A percentile compares a stretch with the other conserved stretches of the same genome.
phyloP scores from a whole-genome alignment of 2,888 invertebrate species.

The Caenorhabditis drosophilae region DNA sequence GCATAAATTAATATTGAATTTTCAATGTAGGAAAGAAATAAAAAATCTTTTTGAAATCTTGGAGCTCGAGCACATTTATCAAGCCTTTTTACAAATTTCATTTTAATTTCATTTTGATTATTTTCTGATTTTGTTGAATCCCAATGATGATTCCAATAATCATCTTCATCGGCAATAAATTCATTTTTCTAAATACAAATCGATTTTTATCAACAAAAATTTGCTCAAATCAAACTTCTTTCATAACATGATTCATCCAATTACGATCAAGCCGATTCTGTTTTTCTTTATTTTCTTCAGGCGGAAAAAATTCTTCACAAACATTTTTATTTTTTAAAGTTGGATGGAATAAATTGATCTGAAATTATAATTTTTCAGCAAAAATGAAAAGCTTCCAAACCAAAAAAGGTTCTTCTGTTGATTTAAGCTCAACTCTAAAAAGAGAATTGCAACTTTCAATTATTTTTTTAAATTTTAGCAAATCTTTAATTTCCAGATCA shows the following conservation, averaged over 20 bases:
- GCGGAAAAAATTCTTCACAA: slow-evolving; percentile 17
- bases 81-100: neutral
- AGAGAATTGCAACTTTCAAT: slow-evolving; percentile 22
- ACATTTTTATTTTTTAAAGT: slow-evolving; percentile 21
- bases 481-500: slow-evolving; percentile 28
- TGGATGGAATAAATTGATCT: slow-evolving; percentile 31
- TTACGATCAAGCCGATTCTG: slow-evolving; percentile 18
- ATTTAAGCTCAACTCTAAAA: slow-evolving; percentile 33
- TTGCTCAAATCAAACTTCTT: no score
- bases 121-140: neutral
- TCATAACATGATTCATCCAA: slow-evolving; percentile 28
- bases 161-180: slow-evolving; percentile 3
- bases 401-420: slow-evolving; percentile 24
- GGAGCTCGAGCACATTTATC: slow-evolving; percentile 17
- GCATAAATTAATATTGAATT: slow-evolving; percentile 28
- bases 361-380: no score
- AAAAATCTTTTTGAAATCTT: slow-evolving; percentile 18
- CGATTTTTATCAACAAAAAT: no score
- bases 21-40: slow-evolving; percentile 22
- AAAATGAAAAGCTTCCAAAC: no score
- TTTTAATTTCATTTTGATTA: slow-evolving; percentile 1
- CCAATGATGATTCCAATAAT: slow-evolving; percentile 5
- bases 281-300: slow-evolving; percentile 17
- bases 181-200: no score
- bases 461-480: slow-evolving; percentile 23